These are phyloP conservation scores for Steinernema khuongi DNA, from an alignment of 1,140 invertebrate species.

Conservation along the genomic window DNA sequence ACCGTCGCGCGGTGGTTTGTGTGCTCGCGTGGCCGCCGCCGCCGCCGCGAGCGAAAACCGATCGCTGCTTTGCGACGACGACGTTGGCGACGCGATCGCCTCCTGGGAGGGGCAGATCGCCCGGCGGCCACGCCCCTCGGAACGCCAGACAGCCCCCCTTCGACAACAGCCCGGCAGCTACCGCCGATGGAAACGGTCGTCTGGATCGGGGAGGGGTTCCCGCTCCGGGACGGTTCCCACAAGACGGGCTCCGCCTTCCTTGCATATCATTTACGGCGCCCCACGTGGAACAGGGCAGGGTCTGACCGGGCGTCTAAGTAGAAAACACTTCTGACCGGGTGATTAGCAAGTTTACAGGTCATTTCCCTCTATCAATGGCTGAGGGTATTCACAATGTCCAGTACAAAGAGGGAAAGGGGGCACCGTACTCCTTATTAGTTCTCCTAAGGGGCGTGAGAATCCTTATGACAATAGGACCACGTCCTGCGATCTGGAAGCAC, in stretches of 20 bases:
- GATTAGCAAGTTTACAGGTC: no score
- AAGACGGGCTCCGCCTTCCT: not conserved
- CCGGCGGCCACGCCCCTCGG: not conserved
- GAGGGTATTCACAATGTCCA: no score
- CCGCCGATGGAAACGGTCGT: not conserved
- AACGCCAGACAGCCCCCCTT: not conserved
- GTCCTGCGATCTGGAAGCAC: no score
- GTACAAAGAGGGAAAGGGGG: no score
- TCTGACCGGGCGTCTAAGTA: no score
- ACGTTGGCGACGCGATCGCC: slow-evolving; percentile 8
- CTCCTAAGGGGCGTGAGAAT: no score
- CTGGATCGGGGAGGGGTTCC: not conserved
- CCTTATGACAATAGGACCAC: no score
- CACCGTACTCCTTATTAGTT: no score
- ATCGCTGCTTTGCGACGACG: slow-evolving; percentile 3
- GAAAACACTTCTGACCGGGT: no score
- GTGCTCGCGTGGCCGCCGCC: not conserved
- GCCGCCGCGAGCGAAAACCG: slow-evolving; percentile 15
- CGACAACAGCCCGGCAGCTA: not conserved
- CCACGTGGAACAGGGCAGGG: no score
- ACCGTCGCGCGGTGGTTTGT: not conserved
- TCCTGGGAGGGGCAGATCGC: not conserved
- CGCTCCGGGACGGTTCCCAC: not conserved
- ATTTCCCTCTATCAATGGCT: no score
- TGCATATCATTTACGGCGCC: slow-evolving; percentile 17